These are phyloP conservation scores for Gymnocephalus cernua DNA, from an alignment of 2,113 vertebrate genomes.

Conservation along the genomic window DNA sequence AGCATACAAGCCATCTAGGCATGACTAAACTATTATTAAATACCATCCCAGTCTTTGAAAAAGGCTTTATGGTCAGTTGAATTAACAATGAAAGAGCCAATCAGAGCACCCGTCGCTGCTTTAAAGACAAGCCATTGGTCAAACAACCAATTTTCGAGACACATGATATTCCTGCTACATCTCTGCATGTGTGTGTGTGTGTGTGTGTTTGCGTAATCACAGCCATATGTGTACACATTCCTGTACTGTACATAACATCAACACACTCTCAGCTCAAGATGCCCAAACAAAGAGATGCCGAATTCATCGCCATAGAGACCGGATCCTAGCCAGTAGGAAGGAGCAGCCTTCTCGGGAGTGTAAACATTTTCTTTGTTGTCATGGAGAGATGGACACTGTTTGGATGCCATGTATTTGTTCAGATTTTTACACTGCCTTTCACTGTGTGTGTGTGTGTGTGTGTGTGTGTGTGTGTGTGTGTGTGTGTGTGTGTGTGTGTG, in stretches of 20 bases:
- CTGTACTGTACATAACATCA: conserved; percentile 77
- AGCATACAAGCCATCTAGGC: background rate
- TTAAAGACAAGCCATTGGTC: conserved; percentile 46
- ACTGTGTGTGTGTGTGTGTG: conserved; percentile 27
- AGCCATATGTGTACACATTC: conserved; percentile 80
- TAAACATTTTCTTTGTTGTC: conserved; percentile 80
- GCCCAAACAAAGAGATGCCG: conserved; percentile 72
- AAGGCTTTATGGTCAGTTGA: background rate
- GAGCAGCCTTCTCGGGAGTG: conserved; percentile 48
- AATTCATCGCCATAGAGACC: conserved; percentile 71
- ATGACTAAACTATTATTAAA: conserved; percentile 18
- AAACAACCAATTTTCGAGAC: conserved; percentile 34
- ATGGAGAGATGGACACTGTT: conserved; percentile 69
- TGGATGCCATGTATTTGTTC: conserved; percentile 47
- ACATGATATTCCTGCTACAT: conserved; percentile 65
- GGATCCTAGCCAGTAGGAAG: conserved; percentile 50
- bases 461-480: conserved; percentile 24
- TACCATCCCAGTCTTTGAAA: background rate
- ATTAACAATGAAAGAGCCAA: conserved; percentile 21
- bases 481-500: conserved; percentile 17
- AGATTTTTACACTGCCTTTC: conserved; percentile 19
- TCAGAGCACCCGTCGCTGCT: background rate
- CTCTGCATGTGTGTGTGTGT: conserved; percentile 45
- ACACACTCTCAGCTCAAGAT: conserved; percentile 65
- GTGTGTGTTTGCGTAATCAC: conserved; percentile 70